Evolutionary conservation across 2,888 invertebrate species (phyloP).

Genomic region (Malachius bipustulatus): DNA sequence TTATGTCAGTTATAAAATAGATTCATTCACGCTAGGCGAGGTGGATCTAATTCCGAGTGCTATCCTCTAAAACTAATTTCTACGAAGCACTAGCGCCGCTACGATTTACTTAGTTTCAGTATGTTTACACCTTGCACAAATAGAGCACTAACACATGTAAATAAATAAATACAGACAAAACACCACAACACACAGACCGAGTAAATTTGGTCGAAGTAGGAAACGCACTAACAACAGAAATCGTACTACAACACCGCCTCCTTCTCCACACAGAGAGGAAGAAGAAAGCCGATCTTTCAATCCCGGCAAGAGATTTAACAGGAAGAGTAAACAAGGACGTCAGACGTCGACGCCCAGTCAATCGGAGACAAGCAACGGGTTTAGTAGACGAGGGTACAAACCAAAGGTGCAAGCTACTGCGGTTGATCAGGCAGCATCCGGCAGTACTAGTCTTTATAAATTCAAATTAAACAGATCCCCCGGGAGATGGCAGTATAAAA

Average conservation of each 20-base stretch:
- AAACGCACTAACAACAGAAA: slow-evolving; percentile 22
- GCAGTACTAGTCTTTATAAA: slow-evolving; percentile 58
- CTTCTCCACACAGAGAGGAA: slow-evolving; percentile 55
- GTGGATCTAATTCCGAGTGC: no score
- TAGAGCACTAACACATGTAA: slow-evolving; percentile 30
- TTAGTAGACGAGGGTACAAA: slow-evolving; percentile 51
- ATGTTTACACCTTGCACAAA: neutral
- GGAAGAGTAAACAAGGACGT: slow-evolving; percentile 30
- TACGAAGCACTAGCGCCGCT: no score
- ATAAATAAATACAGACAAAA: slow-evolving; percentile 37
- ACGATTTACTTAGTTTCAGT: no score
- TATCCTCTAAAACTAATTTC: no score
- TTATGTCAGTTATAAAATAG: no score
- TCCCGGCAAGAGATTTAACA: slow-evolving; percentile 44
- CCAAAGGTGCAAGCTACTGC: slow-evolving; percentile 47
- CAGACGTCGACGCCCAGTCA: slow-evolving; percentile 28
- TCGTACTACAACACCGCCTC: slow-evolving; percentile 48
- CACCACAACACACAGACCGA: slow-evolving; percentile 30
- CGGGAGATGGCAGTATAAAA: slow-evolving; percentile 85
- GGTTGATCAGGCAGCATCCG: slow-evolving; percentile 42
- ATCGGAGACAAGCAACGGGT: slow-evolving; percentile 30
- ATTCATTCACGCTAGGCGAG: no score
- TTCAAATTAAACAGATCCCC: slow-evolving; percentile 72
- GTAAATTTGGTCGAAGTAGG: slow-evolving; percentile 37
- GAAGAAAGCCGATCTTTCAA: slow-evolving; percentile 34